A percentile compares a stretch with the other conserved stretches of the same genome.
These are phyloP conservation scores for Octopus sinensis DNA, from an alignment of 1,140 invertebrate genomes.

Conservation along the genomic window DNA sequence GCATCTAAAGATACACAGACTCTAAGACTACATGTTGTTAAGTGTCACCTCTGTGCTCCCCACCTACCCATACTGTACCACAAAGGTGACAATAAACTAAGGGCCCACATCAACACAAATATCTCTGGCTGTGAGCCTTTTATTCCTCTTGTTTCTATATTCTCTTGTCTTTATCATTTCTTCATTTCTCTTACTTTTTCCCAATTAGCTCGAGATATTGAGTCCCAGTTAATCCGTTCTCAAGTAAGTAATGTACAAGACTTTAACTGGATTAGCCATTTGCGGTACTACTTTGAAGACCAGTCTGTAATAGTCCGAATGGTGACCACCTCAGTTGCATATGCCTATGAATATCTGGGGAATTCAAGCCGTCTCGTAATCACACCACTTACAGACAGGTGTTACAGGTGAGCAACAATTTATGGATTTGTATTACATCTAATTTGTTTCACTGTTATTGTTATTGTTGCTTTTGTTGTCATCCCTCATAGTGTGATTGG, in stretches of 20 bases:
- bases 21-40: no score
- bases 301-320: conserved; percentile 44
- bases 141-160: no score
- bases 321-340: conserved; percentile 55
- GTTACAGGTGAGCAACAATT: conserved; percentile 45
- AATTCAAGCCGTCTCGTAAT: conserved; percentile 55
- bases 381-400: conserved; percentile 56
- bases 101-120: no score
- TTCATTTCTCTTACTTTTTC: no score
- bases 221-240: conserved; percentile 54
- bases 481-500: no score
- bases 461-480: no score
- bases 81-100: no score
- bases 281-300: conserved; percentile 52
- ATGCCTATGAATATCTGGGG: conserved; percentile 57
- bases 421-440: background rate
- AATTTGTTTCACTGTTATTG: background rate
- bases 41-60: no score
- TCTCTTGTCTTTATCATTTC: no score
- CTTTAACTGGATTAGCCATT: conserved; percentile 57
- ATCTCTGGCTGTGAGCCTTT: no score
- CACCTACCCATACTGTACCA: no score
- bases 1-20: no score
- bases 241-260: conserved; percentile 43
- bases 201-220: conserved; percentile 74